These are phyloP conservation scores for Apamea monoglypha DNA, from an alignment of 2,888 invertebrate species.

Conservation along the genomic window DNA sequence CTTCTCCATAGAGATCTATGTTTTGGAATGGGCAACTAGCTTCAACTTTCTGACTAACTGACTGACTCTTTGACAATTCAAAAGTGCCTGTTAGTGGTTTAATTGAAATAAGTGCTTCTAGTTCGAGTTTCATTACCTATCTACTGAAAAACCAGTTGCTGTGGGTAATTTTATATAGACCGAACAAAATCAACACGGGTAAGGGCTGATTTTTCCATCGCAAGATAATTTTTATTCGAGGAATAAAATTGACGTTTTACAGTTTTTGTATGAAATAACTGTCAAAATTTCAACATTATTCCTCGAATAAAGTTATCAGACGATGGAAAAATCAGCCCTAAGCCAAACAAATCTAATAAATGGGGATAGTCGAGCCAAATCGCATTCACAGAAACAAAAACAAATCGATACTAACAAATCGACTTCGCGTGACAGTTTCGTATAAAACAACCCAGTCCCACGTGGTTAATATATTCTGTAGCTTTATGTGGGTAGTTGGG, in stretches of 20 bases:
- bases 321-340: too few relatives aligned
- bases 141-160: neutral
- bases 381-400: conserved; percentile 44
- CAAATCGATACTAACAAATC: conserved; percentile 53
- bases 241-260: too few relatives aligned
- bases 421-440: conserved; percentile 51
- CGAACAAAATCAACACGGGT: neutral
- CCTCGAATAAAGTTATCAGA: too few relatives aligned
- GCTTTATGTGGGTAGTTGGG: conserved; percentile 41
- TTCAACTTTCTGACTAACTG: neutral
- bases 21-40: neutral
- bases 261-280: too few relatives aligned
- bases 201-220: too few relatives aligned
- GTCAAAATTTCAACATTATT: too few relatives aligned
- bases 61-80: neutral
- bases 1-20: neutral
- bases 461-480: conserved; percentile 54
- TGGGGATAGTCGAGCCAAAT: conserved; percentile 32
- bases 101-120: neutral
- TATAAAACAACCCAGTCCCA: conserved; percentile 54
- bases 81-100: neutral
- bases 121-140: neutral
- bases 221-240: too few relatives aligned
- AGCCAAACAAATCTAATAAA: conserved; percentile 15
- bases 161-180: neutral